Percentiles rank a stretch among this genome's conserved stretches.
Conservation (phyloP, 2,888 invertebrate genomes). For the Fragum whitleyi region DNA sequence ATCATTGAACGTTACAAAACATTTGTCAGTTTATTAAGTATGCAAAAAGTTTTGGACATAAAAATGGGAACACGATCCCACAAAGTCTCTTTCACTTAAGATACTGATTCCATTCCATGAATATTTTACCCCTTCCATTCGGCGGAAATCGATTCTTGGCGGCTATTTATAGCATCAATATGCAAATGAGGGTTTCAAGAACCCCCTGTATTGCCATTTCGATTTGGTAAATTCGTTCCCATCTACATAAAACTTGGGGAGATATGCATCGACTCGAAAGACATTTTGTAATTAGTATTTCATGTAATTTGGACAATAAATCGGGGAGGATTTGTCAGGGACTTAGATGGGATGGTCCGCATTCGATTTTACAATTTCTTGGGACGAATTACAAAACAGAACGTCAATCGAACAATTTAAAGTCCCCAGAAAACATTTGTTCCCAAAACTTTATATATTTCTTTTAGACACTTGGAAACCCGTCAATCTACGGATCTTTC, state of each 20-base stretch:
- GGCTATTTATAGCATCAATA: conserved; percentile 23
- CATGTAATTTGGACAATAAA: conserved; percentile 62
- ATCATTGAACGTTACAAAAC: neutral
- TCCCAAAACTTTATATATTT: neutral
- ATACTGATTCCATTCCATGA: conserved; percentile 55
- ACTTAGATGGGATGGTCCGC: conserved; percentile 38
- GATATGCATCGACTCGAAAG: conserved; percentile 58
- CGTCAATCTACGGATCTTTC: too few relatives aligned
- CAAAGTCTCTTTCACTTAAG: conserved; percentile 23
- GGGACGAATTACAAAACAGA: conserved; percentile 12
- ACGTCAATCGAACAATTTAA: conserved; percentile 19
- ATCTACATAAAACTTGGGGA: conserved; percentile 33
- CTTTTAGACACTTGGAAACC: too few relatives aligned
- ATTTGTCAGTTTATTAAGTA: neutral
- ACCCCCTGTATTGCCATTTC: conserved; percentile 8
- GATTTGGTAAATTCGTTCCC: conserved; percentile 20
- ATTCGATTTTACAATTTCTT: conserved; percentile 13
- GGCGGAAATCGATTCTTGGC: conserved; percentile 17
- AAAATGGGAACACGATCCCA: conserved; percentile 17
- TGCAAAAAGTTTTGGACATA: conserved; percentile 1
- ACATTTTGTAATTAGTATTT: conserved; percentile 60
- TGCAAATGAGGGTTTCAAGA: conserved; percentile 10
- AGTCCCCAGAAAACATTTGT: neutral
- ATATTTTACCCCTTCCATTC: conserved; percentile 54
- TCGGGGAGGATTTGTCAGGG: conserved; percentile 52